Percentiles rank a stretch among this genome's conserved stretches.
phyloP scores from a whole-genome alignment of 2,113 vertebrate species.

The Pavo muticus region DNA sequence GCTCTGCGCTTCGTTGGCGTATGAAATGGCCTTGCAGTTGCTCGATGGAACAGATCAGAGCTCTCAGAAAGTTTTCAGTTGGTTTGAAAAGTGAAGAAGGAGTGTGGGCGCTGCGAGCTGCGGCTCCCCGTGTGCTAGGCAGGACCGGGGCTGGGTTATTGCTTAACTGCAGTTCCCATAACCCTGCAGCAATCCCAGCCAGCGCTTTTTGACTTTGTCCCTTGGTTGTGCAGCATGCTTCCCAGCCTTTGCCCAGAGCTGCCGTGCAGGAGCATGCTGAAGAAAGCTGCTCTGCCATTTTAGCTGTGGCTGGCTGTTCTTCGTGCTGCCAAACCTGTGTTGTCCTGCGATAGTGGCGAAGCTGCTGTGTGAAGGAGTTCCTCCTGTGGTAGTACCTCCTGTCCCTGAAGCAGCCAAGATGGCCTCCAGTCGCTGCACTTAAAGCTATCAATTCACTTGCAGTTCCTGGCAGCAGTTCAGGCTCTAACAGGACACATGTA shows the following conservation, averaged over 20 bases:
- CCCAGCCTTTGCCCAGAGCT: neutral
- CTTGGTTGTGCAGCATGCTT: slow-evolving; percentile 14
- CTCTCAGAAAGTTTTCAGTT: neutral
- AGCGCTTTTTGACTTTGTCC: slow-evolving; percentile 43
- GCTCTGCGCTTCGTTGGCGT: neutral
- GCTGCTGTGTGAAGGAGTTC: neutral
- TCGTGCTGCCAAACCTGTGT: neutral
- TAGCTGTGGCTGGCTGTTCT: neutral
- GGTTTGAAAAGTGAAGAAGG: neutral
- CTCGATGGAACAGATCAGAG: rapidly evolving
- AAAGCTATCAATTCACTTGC: slow-evolving; percentile 25
- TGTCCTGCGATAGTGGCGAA: neutral
- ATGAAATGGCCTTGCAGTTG: neutral
- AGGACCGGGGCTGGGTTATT: neutral
- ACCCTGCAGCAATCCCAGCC: neutral
- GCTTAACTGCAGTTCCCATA: slow-evolving; percentile 9
- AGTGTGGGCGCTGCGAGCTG: rapidly evolving
- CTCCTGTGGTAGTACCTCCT: neutral
- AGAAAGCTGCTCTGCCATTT: neutral
- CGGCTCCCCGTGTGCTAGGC: neutral
- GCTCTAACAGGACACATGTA: slow-evolving; percentile 2
- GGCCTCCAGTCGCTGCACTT: slow-evolving; percentile 58
- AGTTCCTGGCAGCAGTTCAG: slow-evolving; percentile 24
- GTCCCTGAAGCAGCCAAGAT: slow-evolving; percentile 42
- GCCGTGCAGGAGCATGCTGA: neutral